Conservation (phyloP, 2,113 vertebrate species). For the Ammospiza nelsoni region DNA sequence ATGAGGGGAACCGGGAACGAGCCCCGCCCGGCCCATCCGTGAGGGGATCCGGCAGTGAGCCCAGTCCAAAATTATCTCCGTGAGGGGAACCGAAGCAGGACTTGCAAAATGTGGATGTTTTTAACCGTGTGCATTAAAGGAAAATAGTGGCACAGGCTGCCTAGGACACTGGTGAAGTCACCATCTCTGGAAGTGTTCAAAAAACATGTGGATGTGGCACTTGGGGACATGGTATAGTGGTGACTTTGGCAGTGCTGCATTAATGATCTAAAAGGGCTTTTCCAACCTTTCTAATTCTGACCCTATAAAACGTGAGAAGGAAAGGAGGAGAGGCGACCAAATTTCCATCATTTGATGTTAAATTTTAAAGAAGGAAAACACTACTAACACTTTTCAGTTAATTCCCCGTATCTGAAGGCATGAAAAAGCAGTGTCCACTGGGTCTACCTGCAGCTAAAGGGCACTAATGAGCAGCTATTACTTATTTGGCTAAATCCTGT, state of each 20-base stretch:
- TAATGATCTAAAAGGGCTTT: neutral
- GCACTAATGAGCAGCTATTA: neutral
- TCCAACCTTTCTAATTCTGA: neutral
- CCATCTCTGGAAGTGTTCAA: neutral
- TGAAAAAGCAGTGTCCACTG: neutral
- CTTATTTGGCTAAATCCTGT: slow-evolving; percentile 40
- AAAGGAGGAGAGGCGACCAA: neutral
- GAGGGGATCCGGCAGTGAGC: neutral
- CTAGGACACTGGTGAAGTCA: neutral
- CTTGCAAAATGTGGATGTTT: neutral
- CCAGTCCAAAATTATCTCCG: neutral
- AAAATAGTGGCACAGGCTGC: neutral
- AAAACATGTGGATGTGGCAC: neutral
- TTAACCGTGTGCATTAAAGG: neutral
- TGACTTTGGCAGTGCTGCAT: neutral
- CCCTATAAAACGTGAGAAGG: neutral
- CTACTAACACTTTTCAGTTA: neutral
- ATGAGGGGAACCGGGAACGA: neutral
- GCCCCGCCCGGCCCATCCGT: no score
- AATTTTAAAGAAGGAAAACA: neutral
- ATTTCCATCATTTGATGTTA: neutral
- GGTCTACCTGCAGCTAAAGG: neutral
- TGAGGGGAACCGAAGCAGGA: neutral
- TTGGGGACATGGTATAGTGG: neutral
- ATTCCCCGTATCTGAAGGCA: neutral